phyloP scores from a whole-genome alignment of 37 sponge, comb jelly and placozoan species.

The Corticium candelabrum region DNA sequence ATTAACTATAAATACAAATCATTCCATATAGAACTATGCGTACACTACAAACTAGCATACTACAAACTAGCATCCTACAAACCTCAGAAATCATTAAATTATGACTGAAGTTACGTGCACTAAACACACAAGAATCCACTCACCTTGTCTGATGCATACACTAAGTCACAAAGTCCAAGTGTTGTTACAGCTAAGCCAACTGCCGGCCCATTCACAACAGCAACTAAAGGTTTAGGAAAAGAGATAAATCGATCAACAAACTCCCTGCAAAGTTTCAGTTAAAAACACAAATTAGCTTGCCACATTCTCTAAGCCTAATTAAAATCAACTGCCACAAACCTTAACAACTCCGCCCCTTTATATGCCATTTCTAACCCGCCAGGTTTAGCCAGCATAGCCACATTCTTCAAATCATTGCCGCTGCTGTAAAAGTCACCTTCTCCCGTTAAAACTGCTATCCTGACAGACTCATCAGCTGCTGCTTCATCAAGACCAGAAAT shows the following conservation, averaged over 20 bases:
- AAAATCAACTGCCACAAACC: too few species aligned
- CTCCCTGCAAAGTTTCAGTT: conserved; percentile 24
- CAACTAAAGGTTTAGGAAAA: conserved; percentile 86
- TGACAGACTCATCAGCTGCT: conserved; percentile 47
- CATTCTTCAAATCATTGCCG: conserved; percentile 90
- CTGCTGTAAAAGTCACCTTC: conserved; percentile 89
- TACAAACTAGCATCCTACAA: too few species aligned
- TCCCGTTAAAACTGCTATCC: conserved; percentile 64
- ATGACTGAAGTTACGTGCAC: too few species aligned
- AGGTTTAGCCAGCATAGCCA: conserved; percentile 3
- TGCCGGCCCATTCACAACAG: conserved; percentile 97
- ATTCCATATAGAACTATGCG: too few species aligned
- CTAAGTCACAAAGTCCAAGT: conserved; percentile 80
- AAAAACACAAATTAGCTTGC: conserved; percentile 2
- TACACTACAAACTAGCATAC: too few species aligned
- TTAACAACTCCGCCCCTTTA: too few species aligned
- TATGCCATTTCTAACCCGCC: background rate
- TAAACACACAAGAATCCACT: too few species aligned
- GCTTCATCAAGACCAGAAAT: conserved; percentile 37
- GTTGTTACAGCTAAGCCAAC: conserved; percentile 90
- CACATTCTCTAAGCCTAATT: background rate
- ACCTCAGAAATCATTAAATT: too few species aligned
- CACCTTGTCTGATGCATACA: conserved; percentile 76
- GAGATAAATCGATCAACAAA: conserved; percentile 87
- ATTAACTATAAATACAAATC: too few species aligned